Base-by-base conservation (phyloP, 2,113 vertebrate species). In the Passer montanus region DNA sequence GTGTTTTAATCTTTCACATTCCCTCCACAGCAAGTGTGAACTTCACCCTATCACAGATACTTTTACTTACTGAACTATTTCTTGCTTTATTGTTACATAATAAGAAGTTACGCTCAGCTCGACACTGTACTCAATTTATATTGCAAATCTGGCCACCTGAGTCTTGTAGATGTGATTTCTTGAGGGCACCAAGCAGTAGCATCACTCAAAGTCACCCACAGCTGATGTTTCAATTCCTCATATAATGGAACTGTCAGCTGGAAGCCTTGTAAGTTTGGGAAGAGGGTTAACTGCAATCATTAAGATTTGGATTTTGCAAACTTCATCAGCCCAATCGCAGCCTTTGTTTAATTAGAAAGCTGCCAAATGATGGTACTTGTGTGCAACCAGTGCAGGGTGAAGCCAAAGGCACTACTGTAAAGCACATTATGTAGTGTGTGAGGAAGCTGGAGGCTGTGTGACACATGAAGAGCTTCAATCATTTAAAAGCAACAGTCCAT, bases 401-500 rank as follows among this genome's bases (percentile, higher is more conserved):
- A 69, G 44, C 33, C 31, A 31, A 66, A 67, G 28, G n/a, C 21
- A 13, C 39, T 15, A 10, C 31, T n/a, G 6, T 10, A 81, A 70
- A 83, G 72, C 21, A 35, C 66, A 18, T 9, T 0, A 58, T 13
- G 1, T 18, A 55, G 17, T 0, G 1, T 4, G 8, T 8, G 11
- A 46, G 53, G 21, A 11, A 43, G 35, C 6, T 23, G 35, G n/a
- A 67, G 15, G 27, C 13, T 53, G 27, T 18, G 41, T 19, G 46
- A 55, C 35, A 59, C 17, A 28, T 15, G 11, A 60, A 23, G 59
- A 69, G 20, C 21, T 79, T 53, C 43, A 70, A 6, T 4, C 20
- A 11, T 64, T 73, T 39, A 73, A 72, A 76, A 76, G 23, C 33
- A 63, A 31, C 33, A 69, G 22, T 21, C 31, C 39, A 18, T 18